Evolutionary conservation across 2,797 vertebrate genomes (phyloP), one percentile per base, ranked within the genome.

Genomic region (Macroramphosus scolopax): DNA sequence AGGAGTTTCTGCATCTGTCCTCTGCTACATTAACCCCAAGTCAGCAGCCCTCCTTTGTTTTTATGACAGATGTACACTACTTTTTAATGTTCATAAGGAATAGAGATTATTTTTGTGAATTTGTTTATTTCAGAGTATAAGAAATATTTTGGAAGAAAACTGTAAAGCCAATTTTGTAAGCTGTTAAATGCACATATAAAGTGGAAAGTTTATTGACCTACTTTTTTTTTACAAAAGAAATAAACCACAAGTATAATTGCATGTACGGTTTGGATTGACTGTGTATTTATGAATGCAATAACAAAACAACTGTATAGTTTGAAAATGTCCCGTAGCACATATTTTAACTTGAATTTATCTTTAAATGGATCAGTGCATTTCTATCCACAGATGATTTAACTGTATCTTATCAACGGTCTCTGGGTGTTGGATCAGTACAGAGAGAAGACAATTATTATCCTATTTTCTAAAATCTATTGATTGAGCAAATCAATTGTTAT

Each of bases 31-130:
- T n/a, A n/a, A n/a, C n/a, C n/a, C n/a, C n/a, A n/a, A n/a, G 12
- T 6, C 6, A 13, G 6, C 35, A 38, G 17, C 35, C 75, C 72
- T 44, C 63, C 51, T 68, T 77, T 62, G 45, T 89, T 90, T 90
- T 89, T 87, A 82, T 75, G 68, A 87, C 82, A 78, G 85, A 91
- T 92, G 89, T 95, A 91, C 92, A 92, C 85, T 90, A 91, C 88
- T 92, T 93, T 91, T 88, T 92, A 92, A 91, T 92, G 91, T 96
- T 98, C 89, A 92, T 94, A 95, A 84, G 80, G 67, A 86, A 85
- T 70, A 89, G 82, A 92, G 90, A 93, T 91, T 98, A 97, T 99
- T 97, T 92, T 99, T 95, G 90, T 83, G 91, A 92, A 92, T 91
- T 93, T 94, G 91, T 94, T 93, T 90, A 92, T 93, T 92, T 91